Percentiles rank a stretch among this genome's conserved stretches.
Conservation (phyloP, 2,113 vertebrate species). For the Tupaia tana region DNA sequence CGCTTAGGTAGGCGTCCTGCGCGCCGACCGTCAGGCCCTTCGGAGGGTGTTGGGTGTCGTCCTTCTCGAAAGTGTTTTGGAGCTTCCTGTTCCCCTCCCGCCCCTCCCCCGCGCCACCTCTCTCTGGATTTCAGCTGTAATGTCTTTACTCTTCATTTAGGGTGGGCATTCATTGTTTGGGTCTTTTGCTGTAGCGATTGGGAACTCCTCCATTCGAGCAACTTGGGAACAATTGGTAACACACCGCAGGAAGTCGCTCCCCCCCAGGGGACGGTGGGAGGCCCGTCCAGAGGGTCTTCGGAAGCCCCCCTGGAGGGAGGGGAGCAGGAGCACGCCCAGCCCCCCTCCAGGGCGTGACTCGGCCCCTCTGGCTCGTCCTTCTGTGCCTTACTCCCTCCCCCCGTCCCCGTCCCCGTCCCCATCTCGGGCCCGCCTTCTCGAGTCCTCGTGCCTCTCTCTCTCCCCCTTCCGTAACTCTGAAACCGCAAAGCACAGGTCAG, state of each 20-base stretch:
- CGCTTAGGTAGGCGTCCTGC: slow-evolving; percentile 79
- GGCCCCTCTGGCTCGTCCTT: slow-evolving; percentile 79
- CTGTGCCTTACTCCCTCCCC: slow-evolving; percentile 81
- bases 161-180: slow-evolving; percentile 72
- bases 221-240: slow-evolving; percentile 80
- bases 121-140: slow-evolving; percentile 70
- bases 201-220: slow-evolving; percentile 73
- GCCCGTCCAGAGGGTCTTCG: slow-evolving; percentile 70
- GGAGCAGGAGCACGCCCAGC: slow-evolving; percentile 56
- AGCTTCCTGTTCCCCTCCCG: slow-evolving; percentile 36
- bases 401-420: slow-evolving; percentile 40
- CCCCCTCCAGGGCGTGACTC: slow-evolving; percentile 60
- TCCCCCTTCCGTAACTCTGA: slow-evolving; percentile 42
- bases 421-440: background rate
- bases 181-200: slow-evolving; percentile 69
- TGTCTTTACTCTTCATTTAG: slow-evolving; percentile 76
- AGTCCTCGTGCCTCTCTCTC: slow-evolving; percentile 58
- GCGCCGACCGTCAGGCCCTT: slow-evolving; percentile 56
- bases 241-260: slow-evolving; percentile 73
- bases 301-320: slow-evolving; percentile 58
- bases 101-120: slow-evolving; percentile 13
- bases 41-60: slow-evolving; percentile 57
- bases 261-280: slow-evolving; percentile 60
- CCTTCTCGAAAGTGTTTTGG: slow-evolving; percentile 65
- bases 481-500: slow-evolving; percentile 82